Evolutionary conservation across 2,888 invertebrate species (phyloP).

Genomic region (Opisthograptis luteolata): DNA sequence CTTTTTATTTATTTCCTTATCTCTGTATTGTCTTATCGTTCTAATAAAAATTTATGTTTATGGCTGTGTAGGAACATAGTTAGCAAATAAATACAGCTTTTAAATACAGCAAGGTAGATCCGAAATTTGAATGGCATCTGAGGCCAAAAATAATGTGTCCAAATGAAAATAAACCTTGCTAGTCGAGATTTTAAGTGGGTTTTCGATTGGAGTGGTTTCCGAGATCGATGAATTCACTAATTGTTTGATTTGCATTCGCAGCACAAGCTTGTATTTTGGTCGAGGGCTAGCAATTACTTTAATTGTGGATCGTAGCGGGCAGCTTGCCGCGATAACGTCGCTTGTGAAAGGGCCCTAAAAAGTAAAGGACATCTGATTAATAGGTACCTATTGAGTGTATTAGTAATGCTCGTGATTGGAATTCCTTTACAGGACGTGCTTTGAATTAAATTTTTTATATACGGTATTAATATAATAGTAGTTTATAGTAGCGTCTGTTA

Average conservation of each 20-base stretch:
- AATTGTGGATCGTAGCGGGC: constrained; percentile 22
- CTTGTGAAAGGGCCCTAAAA: constrained; percentile 9
- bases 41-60: too few relatives aligned
- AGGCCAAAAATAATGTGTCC: not conserved
- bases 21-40: too few relatives aligned
- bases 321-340: constrained; percentile 27
- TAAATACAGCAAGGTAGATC: constrained; percentile 15
- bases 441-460: too few relatives aligned
- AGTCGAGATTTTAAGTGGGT: constrained; percentile 27
- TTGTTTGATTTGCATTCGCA: constrained; percentile 62
- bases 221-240: constrained; percentile 46
- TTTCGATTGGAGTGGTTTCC: constrained; percentile 28
- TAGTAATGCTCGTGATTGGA: too few relatives aligned
- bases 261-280: constrained; percentile 36
- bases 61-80: too few relatives aligned
- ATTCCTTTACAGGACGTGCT: too few relatives aligned
- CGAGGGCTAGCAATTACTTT: constrained; percentile 36
- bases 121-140: constrained; percentile 6
- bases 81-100: too few relatives aligned
- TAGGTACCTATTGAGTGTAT: too few relatives aligned
- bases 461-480: too few relatives aligned
- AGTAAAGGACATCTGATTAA: constrained; percentile 30
- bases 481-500: too few relatives aligned
- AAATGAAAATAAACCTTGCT: not conserved
- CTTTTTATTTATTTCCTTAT: too few relatives aligned